These are phyloP conservation scores for Hippocampus mohnikei DNA, from an alignment of 2,113 vertebrate species.

Conservation along the genomic window DNA sequence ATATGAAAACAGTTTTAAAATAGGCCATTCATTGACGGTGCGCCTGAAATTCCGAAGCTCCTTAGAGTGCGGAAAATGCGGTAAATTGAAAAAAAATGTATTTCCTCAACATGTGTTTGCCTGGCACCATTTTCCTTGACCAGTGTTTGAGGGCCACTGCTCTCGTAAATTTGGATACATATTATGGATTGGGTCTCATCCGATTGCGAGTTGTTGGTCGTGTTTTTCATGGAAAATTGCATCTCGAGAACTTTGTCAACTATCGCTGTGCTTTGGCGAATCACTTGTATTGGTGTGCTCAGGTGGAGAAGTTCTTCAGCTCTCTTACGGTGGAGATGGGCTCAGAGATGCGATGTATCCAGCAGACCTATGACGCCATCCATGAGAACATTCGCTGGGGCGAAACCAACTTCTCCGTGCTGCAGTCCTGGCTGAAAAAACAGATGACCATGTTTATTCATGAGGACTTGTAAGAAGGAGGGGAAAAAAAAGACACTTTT, in stretches of 20 bases:
- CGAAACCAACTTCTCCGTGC: constrained; percentile 78
- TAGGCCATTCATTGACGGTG: no score
- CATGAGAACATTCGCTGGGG: constrained; percentile 86
- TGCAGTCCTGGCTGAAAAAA: constrained; percentile 75
- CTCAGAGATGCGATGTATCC: constrained; percentile 79
- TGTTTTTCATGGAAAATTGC: no score
- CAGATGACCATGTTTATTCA: constrained; percentile 16
- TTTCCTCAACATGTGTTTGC: no score
- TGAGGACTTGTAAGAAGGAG: constrained; percentile 44
- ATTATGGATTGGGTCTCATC: background rate
- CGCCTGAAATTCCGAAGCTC: no score
- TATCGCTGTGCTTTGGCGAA: background rate
- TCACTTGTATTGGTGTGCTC: background rate
- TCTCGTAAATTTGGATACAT: no score
- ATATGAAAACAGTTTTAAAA: no score
- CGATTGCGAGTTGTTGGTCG: background rate
- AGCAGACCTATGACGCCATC: constrained; percentile 81
- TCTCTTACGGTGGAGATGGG: constrained; percentile 76
- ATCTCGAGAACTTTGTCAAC: background rate
- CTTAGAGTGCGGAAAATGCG: no score
- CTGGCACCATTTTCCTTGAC: no score
- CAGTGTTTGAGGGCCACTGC: no score
- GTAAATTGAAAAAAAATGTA: no score
- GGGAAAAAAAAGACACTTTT: background rate
- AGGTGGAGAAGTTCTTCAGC: constrained; percentile 82